phyloP scores from a whole-genome alignment of 2,888 invertebrate species.

The Herminia tarsipennalis region DNA sequence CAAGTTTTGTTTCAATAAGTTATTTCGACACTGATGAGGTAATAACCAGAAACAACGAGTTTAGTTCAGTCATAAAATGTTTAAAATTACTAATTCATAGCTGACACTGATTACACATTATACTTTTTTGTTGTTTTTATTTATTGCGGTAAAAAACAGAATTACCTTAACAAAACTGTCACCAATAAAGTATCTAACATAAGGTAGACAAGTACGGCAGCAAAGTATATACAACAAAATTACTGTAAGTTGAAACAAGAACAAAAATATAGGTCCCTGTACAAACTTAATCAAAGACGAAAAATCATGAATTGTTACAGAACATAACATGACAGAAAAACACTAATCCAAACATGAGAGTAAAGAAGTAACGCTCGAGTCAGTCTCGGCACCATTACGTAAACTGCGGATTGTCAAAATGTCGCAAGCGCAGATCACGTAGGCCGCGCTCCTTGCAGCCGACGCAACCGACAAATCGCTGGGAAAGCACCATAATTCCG shows the following conservation, averaged over 20 bases:
- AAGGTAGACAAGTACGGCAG: no score
- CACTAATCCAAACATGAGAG: constrained; percentile 14
- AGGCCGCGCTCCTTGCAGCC: constrained; percentile 53
- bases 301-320: background rate
- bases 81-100: constrained; percentile 10
- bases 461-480: constrained; percentile 61
- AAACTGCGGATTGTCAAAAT: constrained; percentile 73
- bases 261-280: no score
- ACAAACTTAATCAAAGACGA: no score
- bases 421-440: constrained; percentile 75
- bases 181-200: no score
- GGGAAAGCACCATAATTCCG: constrained; percentile 59
- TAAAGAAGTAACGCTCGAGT: constrained; percentile 30
- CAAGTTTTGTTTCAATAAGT: constrained; percentile 32
- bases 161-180: no score
- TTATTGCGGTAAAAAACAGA: no score
- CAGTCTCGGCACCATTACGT: constrained; percentile 56
- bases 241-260: no score
- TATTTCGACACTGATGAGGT: constrained; percentile 20
- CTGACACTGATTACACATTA: no score
- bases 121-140: no score
- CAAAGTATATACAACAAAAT: no score
- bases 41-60: constrained; percentile 32
- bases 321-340: constrained; percentile 8
- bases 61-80: constrained; percentile 23